Conservation (phyloP, 2,113 vertebrate species). For the Sprattus sprattus region DNA sequence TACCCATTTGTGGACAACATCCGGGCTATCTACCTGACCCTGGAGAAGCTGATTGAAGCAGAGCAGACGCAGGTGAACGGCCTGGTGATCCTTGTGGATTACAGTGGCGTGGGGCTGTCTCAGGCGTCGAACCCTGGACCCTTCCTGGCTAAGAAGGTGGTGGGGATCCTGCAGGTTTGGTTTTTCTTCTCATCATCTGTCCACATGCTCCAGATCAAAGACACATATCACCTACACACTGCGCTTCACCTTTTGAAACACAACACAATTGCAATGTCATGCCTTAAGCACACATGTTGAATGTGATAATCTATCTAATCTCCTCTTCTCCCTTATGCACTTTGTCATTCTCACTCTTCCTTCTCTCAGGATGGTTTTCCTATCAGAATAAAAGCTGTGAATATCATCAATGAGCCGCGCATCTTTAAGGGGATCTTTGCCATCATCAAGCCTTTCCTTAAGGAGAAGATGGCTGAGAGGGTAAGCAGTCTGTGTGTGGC, state of each 20-base stretch:
- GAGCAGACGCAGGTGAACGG: constrained; percentile 98
- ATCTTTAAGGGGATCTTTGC: constrained; percentile 99
- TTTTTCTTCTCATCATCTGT: neutral
- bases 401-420: constrained; percentile 93
- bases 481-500: constrained; percentile 69
- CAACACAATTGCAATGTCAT: no score
- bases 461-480: constrained; percentile 97
- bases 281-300: neutral
- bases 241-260: no score
- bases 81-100: constrained; percentile 94
- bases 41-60: constrained; percentile 96
- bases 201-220: neutral
- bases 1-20: constrained; percentile 97
- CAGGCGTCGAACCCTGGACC: constrained; percentile 97
- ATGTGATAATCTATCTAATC: neutral
- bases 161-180: constrained; percentile 95
- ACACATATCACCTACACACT: neutral
- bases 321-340: neutral
- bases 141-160: constrained; percentile 96
- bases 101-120: constrained; percentile 93
- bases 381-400: constrained; percentile 97
- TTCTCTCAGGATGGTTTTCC: constrained; percentile 91
- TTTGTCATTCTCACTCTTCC: neutral
- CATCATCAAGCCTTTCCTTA: constrained; percentile 96
- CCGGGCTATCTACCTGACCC: constrained; percentile 91